Evolutionary conservation across 2,888 invertebrate species (phyloP), one percentile per base, ranked within the genome.

Genomic region (Drosophila mimica): DNA sequence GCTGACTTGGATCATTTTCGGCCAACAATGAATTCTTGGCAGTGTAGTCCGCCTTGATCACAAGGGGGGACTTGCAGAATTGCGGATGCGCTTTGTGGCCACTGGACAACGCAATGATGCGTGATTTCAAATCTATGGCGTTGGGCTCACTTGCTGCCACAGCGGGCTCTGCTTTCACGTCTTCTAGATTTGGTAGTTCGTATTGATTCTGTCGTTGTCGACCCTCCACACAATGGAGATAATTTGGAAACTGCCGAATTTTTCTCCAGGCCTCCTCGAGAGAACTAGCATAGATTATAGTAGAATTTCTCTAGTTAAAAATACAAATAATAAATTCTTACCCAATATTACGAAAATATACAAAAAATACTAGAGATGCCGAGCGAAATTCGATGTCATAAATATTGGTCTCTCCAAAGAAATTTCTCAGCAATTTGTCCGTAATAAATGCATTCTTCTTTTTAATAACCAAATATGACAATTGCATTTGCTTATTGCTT

Each of bases 31-130:
- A 83, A 34, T 74, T 78, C 0, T 75, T 72, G 1, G 48, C 49
- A 25, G 64, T 66, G 34, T 88, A 85, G 31, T 88, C 83, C n/a
- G 75, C 58, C 20, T 82, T 79, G 25, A 57, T 63, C 7, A 92
- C 75, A 13, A 90, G 51, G 0, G 79, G 68, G 0, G 74, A 31
- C 11, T 67, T 70, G 0, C 61, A 53, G 59, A 88, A 81, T 25
- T 64, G 70, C 0, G 92, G 92, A 25, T 89, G 83, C 0, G 84
- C 74, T n/a, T 80, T 77, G 13, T 75, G 64, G 8, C 56, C 78
- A 1, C 49, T n/a, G 0, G 92, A 92, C 8, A 84, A 49, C 11
- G 66, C 66, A 40, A 84, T 85, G 0, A 59, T 83, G 9, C 92
- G 83, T 0, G 40, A 9, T 0, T 30, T 20, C 28, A 76, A 56